Conservation (phyloP, 2,888 invertebrate species). For the Noctua janthina region DNA sequence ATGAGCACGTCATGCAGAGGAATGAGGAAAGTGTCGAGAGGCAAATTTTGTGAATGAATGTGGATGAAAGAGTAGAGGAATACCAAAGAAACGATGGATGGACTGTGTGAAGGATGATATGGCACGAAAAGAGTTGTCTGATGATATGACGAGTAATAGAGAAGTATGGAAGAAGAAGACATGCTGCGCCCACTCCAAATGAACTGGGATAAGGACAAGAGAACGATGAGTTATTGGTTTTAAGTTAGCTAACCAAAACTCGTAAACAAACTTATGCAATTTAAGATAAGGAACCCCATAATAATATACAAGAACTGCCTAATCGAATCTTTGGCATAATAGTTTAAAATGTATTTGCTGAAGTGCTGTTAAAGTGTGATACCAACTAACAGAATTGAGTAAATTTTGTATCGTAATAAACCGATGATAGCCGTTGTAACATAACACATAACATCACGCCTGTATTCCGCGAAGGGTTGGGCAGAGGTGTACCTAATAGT, state of each 20-base stretch:
- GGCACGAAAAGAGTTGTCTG: too few relatives aligned
- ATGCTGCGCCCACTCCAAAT: too few relatives aligned
- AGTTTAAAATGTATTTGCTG: neutral
- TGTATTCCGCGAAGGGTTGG: neutral
- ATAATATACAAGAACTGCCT: neutral
- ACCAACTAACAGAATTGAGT: neutral
- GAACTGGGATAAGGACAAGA: too few relatives aligned
- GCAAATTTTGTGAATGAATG: too few relatives aligned
- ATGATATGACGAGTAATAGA: too few relatives aligned
- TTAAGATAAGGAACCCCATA: neutral
- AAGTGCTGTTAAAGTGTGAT: neutral
- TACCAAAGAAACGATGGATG: too few relatives aligned
- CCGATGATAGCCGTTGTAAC: neutral
- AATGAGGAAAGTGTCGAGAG: too few relatives aligned
- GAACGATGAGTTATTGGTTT: neutral
- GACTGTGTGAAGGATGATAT: too few relatives aligned
- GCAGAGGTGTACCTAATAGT: neutral
- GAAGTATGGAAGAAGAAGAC: too few relatives aligned
- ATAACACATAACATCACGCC: neutral
- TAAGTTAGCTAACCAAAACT: neutral
- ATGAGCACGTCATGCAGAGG: too few relatives aligned
- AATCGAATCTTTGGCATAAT: neutral
- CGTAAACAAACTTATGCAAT: neutral
- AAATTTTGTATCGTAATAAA: neutral
- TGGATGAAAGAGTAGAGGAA: too few relatives aligned